These are phyloP conservation scores for Pterocles gutturalis DNA, from an alignment of 2,113 vertebrate species.

Conservation along the genomic window DNA sequence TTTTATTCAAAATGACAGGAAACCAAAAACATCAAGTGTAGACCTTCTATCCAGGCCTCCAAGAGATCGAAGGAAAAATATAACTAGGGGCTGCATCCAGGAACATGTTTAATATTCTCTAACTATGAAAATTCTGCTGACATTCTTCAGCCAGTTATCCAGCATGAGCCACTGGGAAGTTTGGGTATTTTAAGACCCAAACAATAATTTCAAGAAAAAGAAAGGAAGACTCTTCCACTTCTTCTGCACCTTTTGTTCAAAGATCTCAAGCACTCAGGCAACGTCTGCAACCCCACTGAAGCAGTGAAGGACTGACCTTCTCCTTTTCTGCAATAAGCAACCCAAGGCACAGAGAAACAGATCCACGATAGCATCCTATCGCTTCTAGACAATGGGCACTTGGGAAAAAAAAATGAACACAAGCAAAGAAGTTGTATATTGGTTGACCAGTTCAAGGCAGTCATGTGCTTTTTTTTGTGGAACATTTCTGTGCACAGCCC, in stretches of 20 bases:
- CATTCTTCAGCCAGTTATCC: not conserved
- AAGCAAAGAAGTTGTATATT: not conserved
- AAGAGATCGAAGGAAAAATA: constrained; percentile 45
- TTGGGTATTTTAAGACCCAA: not conserved
- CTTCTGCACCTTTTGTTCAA: not conserved
- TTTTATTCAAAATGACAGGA: constrained; percentile 66
- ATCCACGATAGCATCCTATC: not conserved
- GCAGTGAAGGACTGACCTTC: not conserved
- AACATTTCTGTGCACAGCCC: not conserved
- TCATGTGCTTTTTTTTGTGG: not conserved
- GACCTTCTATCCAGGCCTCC: not conserved
- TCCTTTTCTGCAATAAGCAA: not conserved
- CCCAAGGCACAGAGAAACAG: not conserved
- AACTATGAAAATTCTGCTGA: not conserved
- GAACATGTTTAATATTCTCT: not conserved
- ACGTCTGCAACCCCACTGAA: not conserved
- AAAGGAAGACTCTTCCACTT: not conserved
- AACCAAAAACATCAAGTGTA: constrained; percentile 24
- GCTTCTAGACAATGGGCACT: not conserved
- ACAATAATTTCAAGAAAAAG: not conserved
- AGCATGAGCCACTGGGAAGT: not conserved
- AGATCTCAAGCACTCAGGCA: not conserved
- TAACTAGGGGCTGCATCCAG: not conserved
- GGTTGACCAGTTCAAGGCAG: not conserved
- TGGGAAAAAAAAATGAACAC: not conserved